Base-by-base conservation (phyloP, 2,888 invertebrate species). In the Eustalomyia histrio region DNA sequence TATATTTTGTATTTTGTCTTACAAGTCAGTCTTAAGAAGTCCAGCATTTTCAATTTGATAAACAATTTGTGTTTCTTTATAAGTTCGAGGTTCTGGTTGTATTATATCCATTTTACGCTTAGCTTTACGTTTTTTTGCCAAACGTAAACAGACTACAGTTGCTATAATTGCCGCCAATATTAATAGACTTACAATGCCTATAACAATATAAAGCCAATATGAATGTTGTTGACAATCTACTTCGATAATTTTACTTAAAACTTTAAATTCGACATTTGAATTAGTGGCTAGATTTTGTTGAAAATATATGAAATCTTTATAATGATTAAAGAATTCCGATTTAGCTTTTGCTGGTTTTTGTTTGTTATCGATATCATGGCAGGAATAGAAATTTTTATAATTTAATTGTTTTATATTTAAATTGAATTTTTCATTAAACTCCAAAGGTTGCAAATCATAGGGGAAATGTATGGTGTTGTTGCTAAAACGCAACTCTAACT, bases 31-130 rank as follows among this genome's bases (percentile, higher is more conserved):
- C 84, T 95, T 95, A 78, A 96, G 91, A 61, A 96, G 93, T 90
- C 96, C 95, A 57, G 95, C 95, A 90, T 95, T 94, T 92, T 97
- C 96, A 84, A 96, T 94, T 88, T 96, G 95, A 86, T 96, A 95
- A 90, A 96, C 95, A 86, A 96, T 93, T 91, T 97, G 96, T 10
- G 96, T 96, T 91, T 97, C 96, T 87, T 94, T 92, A 88, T 96
- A 97, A 16, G 96, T 94, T 87, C 95, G 93, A 1, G 95, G 94
- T 85, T 96, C 96, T 0, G 96, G 96, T 87, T 95, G 93, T 67
- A 96, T 95, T 89, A 96, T 92, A 87, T 94, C 93, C 85, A 94
- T 84, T 83, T 90, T 90, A 86, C 91, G 93, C 90, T 93, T 91
- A 12, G 78, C 78, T 90, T 93, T 89, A 87, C 93, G 91, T 87